Base-by-base conservation (phyloP, 2,888 invertebrate genomes). In the Creontiades dilutus region DNA sequence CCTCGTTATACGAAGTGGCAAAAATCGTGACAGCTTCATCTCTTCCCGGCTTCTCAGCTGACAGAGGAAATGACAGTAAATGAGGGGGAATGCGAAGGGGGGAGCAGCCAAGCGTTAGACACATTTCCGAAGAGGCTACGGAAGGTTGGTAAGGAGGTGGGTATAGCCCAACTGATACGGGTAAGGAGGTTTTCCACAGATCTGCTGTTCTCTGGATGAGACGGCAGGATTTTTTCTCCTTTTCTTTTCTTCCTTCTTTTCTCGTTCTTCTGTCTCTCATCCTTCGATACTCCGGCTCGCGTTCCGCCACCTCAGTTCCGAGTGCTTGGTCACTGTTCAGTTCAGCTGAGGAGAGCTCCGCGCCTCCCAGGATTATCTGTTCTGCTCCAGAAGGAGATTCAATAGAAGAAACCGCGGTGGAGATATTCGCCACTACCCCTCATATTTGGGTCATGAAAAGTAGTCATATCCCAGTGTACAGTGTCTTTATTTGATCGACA, bases 271-370 rank as follows among this genome's bases (percentile, higher is more conserved):
- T 5, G 52, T 12, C 52, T 12, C 52, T 82, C 11, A 52, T 68
- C 27, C 68, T 68, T 19, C 23, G 23, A 68, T 68, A 82, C 27
- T 82, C 52, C 47, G 82, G 82, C 52, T 82, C 82, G 82, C 82
- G 82, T 82, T 82, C 82, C 82, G 82, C 52, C 27, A 82, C 27
- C 48, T 47, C 82, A 52, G 82, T 82, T 82, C 82, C 82, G 52
- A 52, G 47, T 82, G 82, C 82, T 82, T 82, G 82, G 82, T 82
- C 82, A 82, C 82, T 52, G 68, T 68, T 68, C 68, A 19, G 68
- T 68, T 68, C 68, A 19, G 23, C 68, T 27, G 7, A 68, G 68
- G 23, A 23, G 68, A 23, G 23, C 23, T 19, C 68, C 68, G 27
- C 68, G 23, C 19, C 19, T 68, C 23, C 13, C 68, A 68, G 11